Conservation (phyloP, 2,888 invertebrate species). For the Caradrina clavipalpis region DNA sequence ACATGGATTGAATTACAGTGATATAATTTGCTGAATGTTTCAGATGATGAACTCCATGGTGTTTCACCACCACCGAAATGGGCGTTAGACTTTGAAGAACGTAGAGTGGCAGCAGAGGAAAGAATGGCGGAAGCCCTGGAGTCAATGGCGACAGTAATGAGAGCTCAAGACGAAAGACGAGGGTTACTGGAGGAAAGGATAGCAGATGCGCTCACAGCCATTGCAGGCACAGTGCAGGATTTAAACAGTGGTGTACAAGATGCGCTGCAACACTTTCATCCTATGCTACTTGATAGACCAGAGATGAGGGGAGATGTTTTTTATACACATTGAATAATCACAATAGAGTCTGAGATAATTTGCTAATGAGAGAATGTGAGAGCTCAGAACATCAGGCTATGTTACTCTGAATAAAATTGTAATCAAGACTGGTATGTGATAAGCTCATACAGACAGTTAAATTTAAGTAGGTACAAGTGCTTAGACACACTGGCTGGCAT, state of each 20-base stretch:
- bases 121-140: constrained; percentile 82
- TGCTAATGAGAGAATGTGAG: not conserved
- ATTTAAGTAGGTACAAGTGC: not conserved
- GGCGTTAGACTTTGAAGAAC: constrained; percentile 83
- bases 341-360: not conserved
- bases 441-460: not conserved
- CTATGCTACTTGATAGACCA: constrained; percentile 69
- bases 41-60: constrained; percentile 72
- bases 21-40: constrained; percentile 44
- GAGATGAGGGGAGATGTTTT: constrained; percentile 76
- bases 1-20: not conserved
- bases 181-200: constrained; percentile 77
- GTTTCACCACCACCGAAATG: constrained; percentile 83
- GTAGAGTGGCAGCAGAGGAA: constrained; percentile 82
- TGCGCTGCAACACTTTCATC: constrained; percentile 75
- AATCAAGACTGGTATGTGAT: constrained; percentile 10
- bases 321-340: constrained; percentile 41
- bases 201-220: constrained; percentile 76
- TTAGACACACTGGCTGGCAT: not conserved
- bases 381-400: not conserved
- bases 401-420: too few relatives aligned
- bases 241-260: constrained; percentile 81
- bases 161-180: constrained; percentile 78
- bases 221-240: constrained; percentile 81
- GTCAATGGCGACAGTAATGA: constrained; percentile 79